Evolutionary conservation across 2,113 vertebrate species (phyloP), one percentile per base, ranked within the genome.

Genomic region (Leucosticte australis): DNA sequence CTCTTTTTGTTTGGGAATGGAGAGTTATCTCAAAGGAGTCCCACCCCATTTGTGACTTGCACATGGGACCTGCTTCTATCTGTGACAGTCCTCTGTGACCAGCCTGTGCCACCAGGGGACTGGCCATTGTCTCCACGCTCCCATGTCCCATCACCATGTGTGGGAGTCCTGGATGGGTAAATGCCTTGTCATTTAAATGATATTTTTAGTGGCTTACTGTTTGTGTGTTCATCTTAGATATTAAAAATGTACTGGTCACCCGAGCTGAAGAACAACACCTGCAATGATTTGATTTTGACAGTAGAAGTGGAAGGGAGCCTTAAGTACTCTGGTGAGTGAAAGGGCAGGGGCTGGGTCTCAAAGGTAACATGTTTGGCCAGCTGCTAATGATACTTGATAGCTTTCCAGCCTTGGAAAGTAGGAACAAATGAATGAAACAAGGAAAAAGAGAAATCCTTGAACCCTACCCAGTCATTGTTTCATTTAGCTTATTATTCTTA

Each of bases 171-270:
- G 59, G 18, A 37, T 44, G 3, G 20, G 17, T 77, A 91, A 83
- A 92, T 41, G 20, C 11, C 12, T 39, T 67, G 19, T 44, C 5
- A 56, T 49, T 88, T 77, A 83, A 77, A 67, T 62, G 0, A 12
- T 28, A 14, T 63, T 91, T 92, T 90, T 62, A n/a, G 10, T 60
- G 20, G 1, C 15, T 77, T 60, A 11, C 4, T 75, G 6, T 63
- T 69, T 83, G 6, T 90, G 19, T 68, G 21, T 57, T 94, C 78
- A 33, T 87, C 56, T n/a, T 77, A 99, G 98, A 65, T 98, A 78
- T 63, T 96, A 41, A 98, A 98, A 70, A 88, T 96, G 50, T 99
- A 97, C 91, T 88, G 98, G 78, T 57, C 97, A 35, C 52, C 98
- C 80, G 97, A 98, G 35, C 85, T 96, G 37, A 91, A 95, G 31